Evolutionary conservation across 2,113 vertebrate genomes (phyloP).

Genomic region (Microtus richardsoni): DNA sequence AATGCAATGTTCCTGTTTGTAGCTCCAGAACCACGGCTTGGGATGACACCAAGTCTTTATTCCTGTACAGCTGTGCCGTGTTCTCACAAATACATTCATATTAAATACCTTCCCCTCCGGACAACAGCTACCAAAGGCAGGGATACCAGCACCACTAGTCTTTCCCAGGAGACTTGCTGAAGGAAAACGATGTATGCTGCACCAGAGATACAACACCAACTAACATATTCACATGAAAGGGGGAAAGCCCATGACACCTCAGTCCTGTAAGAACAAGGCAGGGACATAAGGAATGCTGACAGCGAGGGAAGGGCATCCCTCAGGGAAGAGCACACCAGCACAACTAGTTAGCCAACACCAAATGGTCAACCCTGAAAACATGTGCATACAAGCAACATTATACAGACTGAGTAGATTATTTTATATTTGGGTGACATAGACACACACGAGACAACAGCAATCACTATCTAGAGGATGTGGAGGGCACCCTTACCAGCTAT

Average conservation of each 20-base stretch:
- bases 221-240: background rate
- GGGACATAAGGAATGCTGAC: background rate
- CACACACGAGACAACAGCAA: background rate
- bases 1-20: background rate
- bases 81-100: too few species aligned
- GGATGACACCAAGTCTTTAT: background rate
- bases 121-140: background rate
- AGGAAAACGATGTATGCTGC: background rate
- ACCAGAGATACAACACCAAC: background rate
- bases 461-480: background rate
- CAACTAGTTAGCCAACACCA: background rate
- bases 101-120: background rate
- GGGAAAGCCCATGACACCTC: background rate
- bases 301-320: too few species aligned
- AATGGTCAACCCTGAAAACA: background rate
- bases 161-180: background rate
- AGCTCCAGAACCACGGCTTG: background rate
- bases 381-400: background rate
- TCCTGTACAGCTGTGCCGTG: background rate
- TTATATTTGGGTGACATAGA: background rate
- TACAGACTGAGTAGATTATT: background rate
- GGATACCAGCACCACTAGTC: background rate
- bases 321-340: background rate
- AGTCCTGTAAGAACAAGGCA: background rate
- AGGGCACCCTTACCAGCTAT: background rate